Evolutionary conservation across 2,888 invertebrate genomes (phyloP).

Genomic region (Helicoverpa assulta): DNA sequence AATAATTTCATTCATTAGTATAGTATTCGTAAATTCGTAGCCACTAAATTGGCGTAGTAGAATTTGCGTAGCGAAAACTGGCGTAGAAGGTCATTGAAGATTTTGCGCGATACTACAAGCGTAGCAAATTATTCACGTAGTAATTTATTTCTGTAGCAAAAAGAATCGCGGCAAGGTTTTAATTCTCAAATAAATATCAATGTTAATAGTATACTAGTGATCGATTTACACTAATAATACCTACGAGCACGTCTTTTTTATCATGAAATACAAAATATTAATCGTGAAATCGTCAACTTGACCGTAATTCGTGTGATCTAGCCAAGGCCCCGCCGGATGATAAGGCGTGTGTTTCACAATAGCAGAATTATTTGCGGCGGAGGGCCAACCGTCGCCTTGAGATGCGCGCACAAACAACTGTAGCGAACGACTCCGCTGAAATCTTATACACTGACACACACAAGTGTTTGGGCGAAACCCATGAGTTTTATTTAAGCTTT

Average conservation of each 20-base stretch:
- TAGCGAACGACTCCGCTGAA: slow-evolving; percentile 83
- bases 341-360: slow-evolving; percentile 88
- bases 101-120: slow-evolving; percentile 10
- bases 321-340: slow-evolving; percentile 84
- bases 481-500: neutral
- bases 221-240: slow-evolving; percentile 16
- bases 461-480: slow-evolving; percentile 68
- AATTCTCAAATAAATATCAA: neutral
- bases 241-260: slow-evolving; percentile 71
- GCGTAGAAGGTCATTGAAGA: slow-evolving; percentile 40
- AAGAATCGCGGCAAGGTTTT: slow-evolving; percentile 9
- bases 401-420: slow-evolving; percentile 88
- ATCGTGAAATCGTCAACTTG: slow-evolving; percentile 89
- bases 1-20: neutral
- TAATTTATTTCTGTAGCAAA: neutral
- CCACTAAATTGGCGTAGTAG: slow-evolving; percentile 21
- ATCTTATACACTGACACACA: slow-evolving; percentile 77
- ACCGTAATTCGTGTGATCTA: slow-evolving; percentile 89
- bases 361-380: slow-evolving; percentile 90
- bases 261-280: slow-evolving; percentile 81
- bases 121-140: slow-evolving; percentile 49
- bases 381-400: slow-evolving; percentile 85
- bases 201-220: slow-evolving; percentile 8
- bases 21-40: slow-evolving; percentile 3
- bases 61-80: slow-evolving; percentile 46